Base-by-base conservation (phyloP, 2,888 invertebrate genomes). In the Lasioglossum lativentre region DNA sequence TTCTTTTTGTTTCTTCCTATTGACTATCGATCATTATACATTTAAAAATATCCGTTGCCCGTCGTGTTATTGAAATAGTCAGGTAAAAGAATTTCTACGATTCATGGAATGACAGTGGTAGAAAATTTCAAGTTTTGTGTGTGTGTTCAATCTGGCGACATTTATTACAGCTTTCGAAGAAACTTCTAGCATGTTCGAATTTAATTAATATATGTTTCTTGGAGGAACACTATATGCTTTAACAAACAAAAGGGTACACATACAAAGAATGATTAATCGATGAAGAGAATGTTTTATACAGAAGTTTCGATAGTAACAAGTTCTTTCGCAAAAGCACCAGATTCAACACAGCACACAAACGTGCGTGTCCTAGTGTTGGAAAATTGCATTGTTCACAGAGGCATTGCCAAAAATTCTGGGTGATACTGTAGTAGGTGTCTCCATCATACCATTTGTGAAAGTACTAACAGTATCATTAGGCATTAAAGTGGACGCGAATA, bases 311-410 rank as follows among this genome's bases (percentile, higher is more conserved):
- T 45, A 34, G 38, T 45, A 34, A 14, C 27, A 66, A 75, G 19
- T 45, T 78, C 27, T 23, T 73, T 71, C 38, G 23, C 19, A 30
- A 23, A 81, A 85, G 74, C 83, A 86, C 89, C 91, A 91, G 90
- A 90, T 89, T 91, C 83, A 88, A 86, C 88, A 91, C 85, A 86
- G 42, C 84, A 86, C 86, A 86, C 89, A 85, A 86, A 88, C 86
- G 38, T 87, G 68, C 63, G 71, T 79, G 52, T 86, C 56, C 82
- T 91, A 91, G 72, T 91, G 88, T 80, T 87, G 89, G 34, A 93
- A 87, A 81, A 94, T 93, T 14, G 93, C 90, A 81, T 93, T 94
- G 79, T 92, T 93, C 40, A 92, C 91, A 19, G 92, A 89, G 30
- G 89, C 91, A 74, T 94, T 94, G 47, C 89, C 81, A 34, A 93